These are phyloP conservation scores for Hiodon alosoides DNA, from an alignment of 2,113 vertebrate species.

Conservation along the genomic window DNA sequence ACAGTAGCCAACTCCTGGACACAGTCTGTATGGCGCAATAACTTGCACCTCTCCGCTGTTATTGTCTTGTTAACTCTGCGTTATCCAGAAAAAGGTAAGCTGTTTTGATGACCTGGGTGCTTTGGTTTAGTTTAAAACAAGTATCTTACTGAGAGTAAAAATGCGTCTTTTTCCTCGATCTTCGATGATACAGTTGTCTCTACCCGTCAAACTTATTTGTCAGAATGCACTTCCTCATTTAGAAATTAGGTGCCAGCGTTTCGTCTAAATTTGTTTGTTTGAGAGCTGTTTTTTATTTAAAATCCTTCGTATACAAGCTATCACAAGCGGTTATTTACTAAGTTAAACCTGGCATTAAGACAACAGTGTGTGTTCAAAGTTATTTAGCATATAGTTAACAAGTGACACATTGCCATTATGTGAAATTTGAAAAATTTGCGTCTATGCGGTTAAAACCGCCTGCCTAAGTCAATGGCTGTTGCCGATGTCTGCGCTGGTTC, in stretches of 20 bases:
- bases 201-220: background rate
- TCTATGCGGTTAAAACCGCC: too few relatives aligned
- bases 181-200: background rate
- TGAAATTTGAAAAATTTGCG: too few relatives aligned
- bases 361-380: too few relatives aligned
- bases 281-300: background rate
- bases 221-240: conserved; percentile 20
- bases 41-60: conserved; percentile 2
- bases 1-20: background rate
- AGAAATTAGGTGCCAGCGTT: background rate
- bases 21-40: background rate
- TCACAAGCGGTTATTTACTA: too few relatives aligned
- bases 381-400: too few relatives aligned
- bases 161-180: background rate
- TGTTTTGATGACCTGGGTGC: background rate
- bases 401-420: too few relatives aligned
- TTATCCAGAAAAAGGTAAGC: background rate
- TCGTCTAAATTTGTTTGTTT: background rate
- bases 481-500: too few relatives aligned
- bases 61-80: background rate
- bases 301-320: background rate
- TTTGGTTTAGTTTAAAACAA: background rate
- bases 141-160: background rate
- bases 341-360: too few relatives aligned
- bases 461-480: too few relatives aligned